Base-by-base conservation (phyloP, 2,797 vertebrate species). In the Bufotes viridis region DNA sequence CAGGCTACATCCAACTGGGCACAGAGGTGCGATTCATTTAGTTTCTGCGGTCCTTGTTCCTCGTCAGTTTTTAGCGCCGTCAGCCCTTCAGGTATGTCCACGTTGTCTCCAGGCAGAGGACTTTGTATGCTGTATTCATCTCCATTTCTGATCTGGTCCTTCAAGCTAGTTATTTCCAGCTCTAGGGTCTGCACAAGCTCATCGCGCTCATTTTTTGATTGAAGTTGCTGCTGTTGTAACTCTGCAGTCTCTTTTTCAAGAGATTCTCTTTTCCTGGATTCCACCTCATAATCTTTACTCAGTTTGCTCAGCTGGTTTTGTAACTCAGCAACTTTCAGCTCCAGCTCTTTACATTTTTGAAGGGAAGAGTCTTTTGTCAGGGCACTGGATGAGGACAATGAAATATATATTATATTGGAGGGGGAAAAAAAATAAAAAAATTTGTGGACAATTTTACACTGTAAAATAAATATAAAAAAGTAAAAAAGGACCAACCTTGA, bases 221-320 rank as follows among this genome's bases (percentile, higher is more conserved):
- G 89, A 14, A 93, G 88, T 3, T 82, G 87, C 74, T 82, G 87
- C 74, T 86, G 89, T 74, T 94, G 91, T 70, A 95, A 85, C 20
- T 92, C 92, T 0, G 81, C 63, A 14, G 93, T 85, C 76, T 82
- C 91, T 2, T 90, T 75, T 61, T 93, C 90, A 78, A 94, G 61
- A 1, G 82, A 57, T 17, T 63, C 81, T 0, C 78, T 74, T 34
- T 85, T 91, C 6, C 74, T 42, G 67, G 83, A 10, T n/a, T 91
- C 93, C 1, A 90, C 90, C 85, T 90, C 90, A 67, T 91, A 94
- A 53, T 93, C 91, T 3, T 89, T 90, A 58, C 22, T 86, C 87
- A 93, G 90, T 0, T 49, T 81, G 34, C 94, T 93, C 14, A 96
- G 72, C 76, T 93, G 92, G 34, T 79, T 15, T 85, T 95, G 93